phyloP scores from a whole-genome alignment of 2,888 invertebrate species.

The Tholera decimalis region DNA sequence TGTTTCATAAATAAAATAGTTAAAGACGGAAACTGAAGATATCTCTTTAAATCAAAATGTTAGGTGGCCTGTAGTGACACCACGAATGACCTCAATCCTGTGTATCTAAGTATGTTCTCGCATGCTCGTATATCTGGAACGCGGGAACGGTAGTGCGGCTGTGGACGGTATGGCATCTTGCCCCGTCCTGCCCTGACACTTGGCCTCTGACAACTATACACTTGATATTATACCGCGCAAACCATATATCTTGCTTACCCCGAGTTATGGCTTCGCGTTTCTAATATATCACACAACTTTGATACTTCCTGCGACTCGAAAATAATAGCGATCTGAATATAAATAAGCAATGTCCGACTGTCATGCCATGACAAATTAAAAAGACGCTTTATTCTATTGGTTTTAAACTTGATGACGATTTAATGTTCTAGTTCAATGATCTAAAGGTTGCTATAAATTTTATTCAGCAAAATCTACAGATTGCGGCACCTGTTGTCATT shows the following conservation, averaged over 20 bases:
- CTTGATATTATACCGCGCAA: constrained; percentile 65
- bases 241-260: constrained; percentile 54
- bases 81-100: constrained; percentile 74
- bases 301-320: constrained; percentile 49
- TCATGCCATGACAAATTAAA: constrained; percentile 33
- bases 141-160: constrained; percentile 86
- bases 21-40: constrained; percentile 30
- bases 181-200: constrained; percentile 80
- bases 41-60: constrained; percentile 46
- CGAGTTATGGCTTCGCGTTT: constrained; percentile 44
- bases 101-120: constrained; percentile 70
- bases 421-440: constrained; percentile 35
- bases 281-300: constrained; percentile 41
- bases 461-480: constrained; percentile 20
- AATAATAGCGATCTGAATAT: constrained; percentile 47
- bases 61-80: constrained; percentile 56
- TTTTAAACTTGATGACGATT: constrained; percentile 25
- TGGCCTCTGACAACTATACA: constrained; percentile 76
- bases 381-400: constrained; percentile 31
- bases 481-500: constrained; percentile 11
- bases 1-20: constrained; percentile 16
- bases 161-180: constrained; percentile 78
- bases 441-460: constrained; percentile 19
- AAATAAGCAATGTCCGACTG: constrained; percentile 29
- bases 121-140: constrained; percentile 85